Evolutionary conservation across 2,797 vertebrate genomes (phyloP).

Genomic region (Gadopsis marmoratus): DNA sequence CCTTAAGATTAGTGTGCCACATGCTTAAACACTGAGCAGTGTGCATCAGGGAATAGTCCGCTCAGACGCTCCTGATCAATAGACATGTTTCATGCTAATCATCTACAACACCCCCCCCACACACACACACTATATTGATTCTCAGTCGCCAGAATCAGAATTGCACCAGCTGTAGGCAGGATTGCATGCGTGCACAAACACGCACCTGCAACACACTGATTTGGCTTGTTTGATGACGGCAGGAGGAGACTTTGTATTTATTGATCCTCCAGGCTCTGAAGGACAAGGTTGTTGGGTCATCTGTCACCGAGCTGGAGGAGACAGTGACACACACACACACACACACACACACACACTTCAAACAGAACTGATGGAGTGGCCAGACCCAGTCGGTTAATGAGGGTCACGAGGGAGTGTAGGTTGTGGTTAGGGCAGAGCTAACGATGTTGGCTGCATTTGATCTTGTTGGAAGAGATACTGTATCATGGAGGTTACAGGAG

Average conservation of each 20-base stretch:
- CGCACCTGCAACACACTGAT: conserved; percentile 20
- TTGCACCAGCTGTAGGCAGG: conserved; percentile 38
- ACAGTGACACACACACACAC: conserved; percentile 65
- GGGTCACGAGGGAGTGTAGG: conserved; percentile 73
- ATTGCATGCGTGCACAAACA: conserved; percentile 14
- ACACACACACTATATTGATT: conserved; percentile 73
- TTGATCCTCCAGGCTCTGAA: conserved; percentile 75
- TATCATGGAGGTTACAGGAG: conserved; percentile 54
- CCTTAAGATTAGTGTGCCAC: conserved; percentile 49
- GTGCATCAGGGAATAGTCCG: conserved; percentile 58
- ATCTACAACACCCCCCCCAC: conserved; percentile 30
- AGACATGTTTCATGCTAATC: conserved; percentile 79
- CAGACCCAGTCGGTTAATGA: conserved; percentile 66
- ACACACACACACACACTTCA: conserved; percentile 67
- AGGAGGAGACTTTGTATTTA: conserved; percentile 64
- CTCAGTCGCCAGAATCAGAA: conserved; percentile 31
- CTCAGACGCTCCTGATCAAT: conserved; percentile 72
- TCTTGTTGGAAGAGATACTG: conserved; percentile 50
- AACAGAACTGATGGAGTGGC: conserved; percentile 60
- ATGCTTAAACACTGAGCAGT: conserved; percentile 39
- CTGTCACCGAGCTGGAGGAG: conserved; percentile 67
- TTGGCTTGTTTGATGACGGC: conserved; percentile 63
- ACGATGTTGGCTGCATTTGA: conserved; percentile 69
- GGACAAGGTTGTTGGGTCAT: conserved; percentile 78
- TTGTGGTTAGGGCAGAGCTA: conserved; percentile 69